These are phyloP conservation scores for Thyatira batis DNA, from an alignment of 2,888 invertebrate species.

Conservation along the genomic window DNA sequence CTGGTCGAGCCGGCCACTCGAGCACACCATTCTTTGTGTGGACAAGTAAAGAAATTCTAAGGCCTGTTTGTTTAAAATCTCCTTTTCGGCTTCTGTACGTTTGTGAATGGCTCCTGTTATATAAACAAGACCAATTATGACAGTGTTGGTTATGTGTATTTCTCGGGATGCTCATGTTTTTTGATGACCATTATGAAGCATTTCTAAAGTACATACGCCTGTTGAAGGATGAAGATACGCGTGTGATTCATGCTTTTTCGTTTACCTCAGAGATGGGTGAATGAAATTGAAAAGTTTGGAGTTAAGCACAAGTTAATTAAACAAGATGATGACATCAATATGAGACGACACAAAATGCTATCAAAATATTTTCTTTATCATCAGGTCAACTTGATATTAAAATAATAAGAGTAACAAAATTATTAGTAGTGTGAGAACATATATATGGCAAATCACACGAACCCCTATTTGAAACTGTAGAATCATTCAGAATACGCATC, in stretches of 20 bases:
- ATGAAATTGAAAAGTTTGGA: too few relatives aligned
- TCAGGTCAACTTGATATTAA: neutral
- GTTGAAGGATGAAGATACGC: neutral
- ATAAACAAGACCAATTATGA: slow-evolving; percentile 72
- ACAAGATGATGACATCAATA: too few relatives aligned
- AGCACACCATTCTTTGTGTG: slow-evolving; percentile 60
- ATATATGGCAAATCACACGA: slow-evolving; percentile 36
- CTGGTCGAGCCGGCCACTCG: slow-evolving; percentile 66
- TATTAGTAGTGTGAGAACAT: slow-evolving; percentile 54
- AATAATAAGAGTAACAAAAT: neutral
- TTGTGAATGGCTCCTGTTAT: slow-evolving; percentile 73
- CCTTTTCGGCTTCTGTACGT: slow-evolving; percentile 74
- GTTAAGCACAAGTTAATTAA: too few relatives aligned
- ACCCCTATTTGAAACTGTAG: slow-evolving; percentile 57
- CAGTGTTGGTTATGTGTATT: slow-evolving; percentile 41
- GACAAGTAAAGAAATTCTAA: slow-evolving; percentile 67
- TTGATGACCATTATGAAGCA: slow-evolving; percentile 10
- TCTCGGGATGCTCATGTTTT: slow-evolving; percentile 32
- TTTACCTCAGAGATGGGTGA: neutral
- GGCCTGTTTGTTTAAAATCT: slow-evolving; percentile 72
- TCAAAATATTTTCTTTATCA: too few relatives aligned
- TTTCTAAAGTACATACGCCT: neutral
- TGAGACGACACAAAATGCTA: too few relatives aligned
- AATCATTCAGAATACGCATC: slow-evolving; percentile 68
- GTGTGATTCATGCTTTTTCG: neutral